Evolutionary conservation across 2,797 vertebrate genomes (phyloP), one percentile per base, ranked within the genome.

Genomic region (Rhadinocentrus ornatus): DNA sequence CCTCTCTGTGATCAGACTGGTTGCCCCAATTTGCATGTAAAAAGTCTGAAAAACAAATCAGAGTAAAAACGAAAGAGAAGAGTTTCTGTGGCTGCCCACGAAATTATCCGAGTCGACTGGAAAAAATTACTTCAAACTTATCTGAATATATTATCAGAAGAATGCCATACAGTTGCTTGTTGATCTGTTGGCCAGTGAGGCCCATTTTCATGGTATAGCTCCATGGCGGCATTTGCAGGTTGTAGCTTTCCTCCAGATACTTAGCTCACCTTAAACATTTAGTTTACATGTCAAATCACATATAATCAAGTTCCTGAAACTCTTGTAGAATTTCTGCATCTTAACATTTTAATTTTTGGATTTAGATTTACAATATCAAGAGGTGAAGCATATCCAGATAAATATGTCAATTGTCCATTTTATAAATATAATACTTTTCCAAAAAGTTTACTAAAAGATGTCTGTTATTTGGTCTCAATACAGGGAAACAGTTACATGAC

Each of bases 71-170:
- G 16, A 10, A 11, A 35, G 37, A 18, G 20, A 53, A 22, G 22
- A 50, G 44, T 58, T 73, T 65, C 27, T 2, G 39, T 61, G 62
- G 64, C n/a, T 64, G 3, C 16, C 73, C 5, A 5, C 57, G 16
- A 27, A 31, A 37, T 4, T 6, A 39, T 18, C 6, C 16, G 12
- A 29, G 44, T 11, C 64, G 44, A 32, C 53, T 62, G 34, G 48
- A 6, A 62, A 50, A 6, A 48, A n/a, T 22, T 22, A 48, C 46
- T 22, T 48, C 2, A n/a, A n/a, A 20, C 6, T n/a, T 46, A 20
- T n/a, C 44, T 46, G 2, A 46, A n/a, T 9, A 9, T 24, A 24
- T 24, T 52, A 13, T 50, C 22, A 24, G 48, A 24, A 26, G 48
- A 22, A 26, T 24, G 48, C 5, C 48, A 22, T 10, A 2, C 22